Conservation (phyloP, 2,888 invertebrate genomes). For the Heliconius ismenius region DNA sequence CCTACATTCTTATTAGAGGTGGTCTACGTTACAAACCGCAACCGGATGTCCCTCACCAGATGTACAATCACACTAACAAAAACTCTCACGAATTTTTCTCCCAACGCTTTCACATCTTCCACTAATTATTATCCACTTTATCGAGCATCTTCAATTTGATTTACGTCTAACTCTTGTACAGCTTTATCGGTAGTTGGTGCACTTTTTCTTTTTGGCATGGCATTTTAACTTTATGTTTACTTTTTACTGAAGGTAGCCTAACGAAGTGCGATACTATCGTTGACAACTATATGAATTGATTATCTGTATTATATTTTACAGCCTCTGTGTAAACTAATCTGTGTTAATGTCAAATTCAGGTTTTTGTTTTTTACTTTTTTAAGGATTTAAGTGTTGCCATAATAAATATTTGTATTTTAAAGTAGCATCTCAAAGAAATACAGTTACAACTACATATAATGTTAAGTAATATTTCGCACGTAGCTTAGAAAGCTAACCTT, state of each 20-base stretch:
- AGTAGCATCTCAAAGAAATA: constrained; percentile 49
- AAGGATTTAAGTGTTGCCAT: constrained; percentile 45
- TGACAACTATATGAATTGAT: constrained; percentile 55
- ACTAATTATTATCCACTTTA: constrained; percentile 83
- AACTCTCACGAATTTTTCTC: constrained; percentile 82
- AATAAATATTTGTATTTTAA: constrained; percentile 50
- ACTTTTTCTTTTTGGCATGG: constrained; percentile 77
- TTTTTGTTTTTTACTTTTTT: constrained; percentile 51
- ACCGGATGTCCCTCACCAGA: constrained; percentile 77
- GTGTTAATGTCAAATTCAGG: constrained; percentile 47
- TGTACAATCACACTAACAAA: constrained; percentile 79
- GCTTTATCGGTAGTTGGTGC: constrained; percentile 78
- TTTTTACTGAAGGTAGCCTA: constrained; percentile 42
- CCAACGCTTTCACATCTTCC: constrained; percentile 81
- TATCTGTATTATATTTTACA: constrained; percentile 37
- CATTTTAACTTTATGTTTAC: constrained; percentile 55
- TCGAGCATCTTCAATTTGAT: constrained; percentile 82
- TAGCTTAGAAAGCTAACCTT: constrained; percentile 54
- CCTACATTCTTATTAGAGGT: constrained; percentile 40
- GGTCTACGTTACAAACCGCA: constrained; percentile 48
- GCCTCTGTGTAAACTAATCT: constrained; percentile 45
- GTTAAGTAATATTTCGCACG: constrained; percentile 49
- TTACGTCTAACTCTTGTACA: constrained; percentile 77
- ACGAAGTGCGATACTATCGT: constrained; percentile 31
- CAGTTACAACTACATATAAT: constrained; percentile 46